Evolutionary conservation across 2,797 vertebrate species (phyloP).

Genomic region (Diglossa cyanea): DNA sequence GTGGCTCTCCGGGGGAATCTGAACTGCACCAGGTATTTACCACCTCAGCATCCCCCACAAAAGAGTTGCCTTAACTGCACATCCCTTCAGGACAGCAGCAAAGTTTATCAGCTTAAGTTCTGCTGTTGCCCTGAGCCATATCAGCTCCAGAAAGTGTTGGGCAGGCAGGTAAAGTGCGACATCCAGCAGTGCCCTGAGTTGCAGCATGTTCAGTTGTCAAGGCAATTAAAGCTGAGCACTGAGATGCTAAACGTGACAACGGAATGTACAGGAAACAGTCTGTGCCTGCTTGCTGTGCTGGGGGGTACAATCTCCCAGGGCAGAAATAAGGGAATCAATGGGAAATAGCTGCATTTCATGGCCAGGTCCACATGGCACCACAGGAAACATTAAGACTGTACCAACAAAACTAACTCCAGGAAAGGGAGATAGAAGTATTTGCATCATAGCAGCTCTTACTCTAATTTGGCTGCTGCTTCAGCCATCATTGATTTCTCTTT

Average conservation of each 20-base stretch:
- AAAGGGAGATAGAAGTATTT: not conserved
- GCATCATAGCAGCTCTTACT: not conserved
- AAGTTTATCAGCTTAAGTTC: not conserved
- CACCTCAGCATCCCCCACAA: not conserved
- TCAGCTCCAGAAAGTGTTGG: not conserved
- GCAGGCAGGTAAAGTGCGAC: not conserved
- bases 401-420: not conserved
- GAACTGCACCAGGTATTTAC: not conserved
- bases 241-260: fast-evolving
- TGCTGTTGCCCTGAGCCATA: not conserved
- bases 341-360: not conserved
- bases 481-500: not conserved
- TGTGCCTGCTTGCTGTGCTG: not conserved
- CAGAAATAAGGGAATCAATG: not conserved
- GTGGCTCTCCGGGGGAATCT: not conserved
- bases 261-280: fast-evolving
- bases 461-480: not conserved
- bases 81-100: not conserved
- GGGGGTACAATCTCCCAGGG: not conserved
- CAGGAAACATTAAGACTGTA: not conserved
- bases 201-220: not conserved
- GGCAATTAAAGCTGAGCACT: fast-evolving
- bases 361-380: not conserved
- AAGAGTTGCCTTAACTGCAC: not conserved
- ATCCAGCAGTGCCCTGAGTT: not conserved